phyloP scores from a whole-genome alignment of 2,113 vertebrate genomes.

The Cyprinodon variegatus region DNA sequence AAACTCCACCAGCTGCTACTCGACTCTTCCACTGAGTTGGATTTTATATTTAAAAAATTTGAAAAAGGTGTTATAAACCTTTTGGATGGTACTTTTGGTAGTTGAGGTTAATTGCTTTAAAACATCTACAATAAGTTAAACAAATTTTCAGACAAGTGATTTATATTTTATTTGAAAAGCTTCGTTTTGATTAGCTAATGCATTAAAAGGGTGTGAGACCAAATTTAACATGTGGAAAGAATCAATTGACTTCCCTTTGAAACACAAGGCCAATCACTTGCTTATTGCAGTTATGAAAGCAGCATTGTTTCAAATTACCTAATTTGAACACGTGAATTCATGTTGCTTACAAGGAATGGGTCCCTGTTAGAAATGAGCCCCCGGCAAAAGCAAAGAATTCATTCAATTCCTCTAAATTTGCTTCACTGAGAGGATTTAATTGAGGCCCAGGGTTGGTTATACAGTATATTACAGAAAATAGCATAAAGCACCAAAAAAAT shows the following conservation, averaged over 20 bases:
- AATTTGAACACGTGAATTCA: conserved; percentile 52
- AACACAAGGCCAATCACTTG: conserved; percentile 5
- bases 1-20: too few relatives aligned
- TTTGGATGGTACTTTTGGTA: too few relatives aligned
- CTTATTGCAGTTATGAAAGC: conserved; percentile 26
- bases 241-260: conserved; percentile 21
- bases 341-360: conserved; percentile 52
- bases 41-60: too few relatives aligned
- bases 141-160: too few relatives aligned
- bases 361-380: conserved; percentile 45
- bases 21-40: too few relatives aligned
- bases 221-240: conserved; percentile 21
- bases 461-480: conserved; percentile 49
- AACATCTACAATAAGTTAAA: too few relatives aligned
- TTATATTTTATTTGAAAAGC: too few relatives aligned
- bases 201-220: not conserved
- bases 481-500: conserved; percentile 38
- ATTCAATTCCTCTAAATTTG: conserved; percentile 47
- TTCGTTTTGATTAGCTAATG: too few relatives aligned
- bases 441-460: conserved; percentile 52
- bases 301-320: conserved; percentile 47
- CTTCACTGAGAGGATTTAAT: conserved; percentile 45
- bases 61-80: too few relatives aligned
- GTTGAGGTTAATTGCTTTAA: too few relatives aligned
- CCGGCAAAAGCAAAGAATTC: conserved; percentile 54